A percentile compares a stretch with the other conserved stretches of the same genome.
These are phyloP conservation scores for Corythornis vintsioides DNA, from an alignment of 2,113 vertebrate species.

Conservation along the genomic window DNA sequence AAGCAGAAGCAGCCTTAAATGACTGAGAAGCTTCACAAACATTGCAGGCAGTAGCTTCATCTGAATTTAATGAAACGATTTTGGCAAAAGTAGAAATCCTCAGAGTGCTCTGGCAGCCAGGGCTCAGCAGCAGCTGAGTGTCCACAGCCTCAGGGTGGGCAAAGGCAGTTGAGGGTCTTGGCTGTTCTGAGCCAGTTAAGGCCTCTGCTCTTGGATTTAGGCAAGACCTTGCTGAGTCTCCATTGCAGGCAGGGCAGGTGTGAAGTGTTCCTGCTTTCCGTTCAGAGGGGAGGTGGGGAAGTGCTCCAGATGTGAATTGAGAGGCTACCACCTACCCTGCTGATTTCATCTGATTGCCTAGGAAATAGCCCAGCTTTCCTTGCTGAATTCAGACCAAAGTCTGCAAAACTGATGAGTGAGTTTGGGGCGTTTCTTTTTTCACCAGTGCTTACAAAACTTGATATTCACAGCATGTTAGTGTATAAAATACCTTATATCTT, in stretches of 20 bases:
- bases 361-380: background rate
- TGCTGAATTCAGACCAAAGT: background rate
- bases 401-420: background rate
- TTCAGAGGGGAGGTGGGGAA: background rate
- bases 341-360: background rate
- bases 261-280: background rate
- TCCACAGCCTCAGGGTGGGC: background rate
- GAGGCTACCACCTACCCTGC: background rate
- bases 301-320: background rate
- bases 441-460: accelerated
- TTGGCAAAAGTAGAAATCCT: background rate
- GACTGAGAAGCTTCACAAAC: slow-evolving; percentile 30
- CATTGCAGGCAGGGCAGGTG: accelerated
- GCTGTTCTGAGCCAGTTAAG: background rate
- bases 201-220: background rate
- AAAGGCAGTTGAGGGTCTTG: background rate
- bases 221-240: background rate
- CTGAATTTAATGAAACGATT: background rate
- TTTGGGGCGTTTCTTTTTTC: background rate
- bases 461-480: background rate
- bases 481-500: background rate
- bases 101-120: background rate
- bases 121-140: background rate
- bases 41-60: background rate
- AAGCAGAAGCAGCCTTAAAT: slow-evolving; percentile 5